Base-by-base conservation (phyloP, 1,140 invertebrate species). In the Pseudobourletiella spinata region DNA sequence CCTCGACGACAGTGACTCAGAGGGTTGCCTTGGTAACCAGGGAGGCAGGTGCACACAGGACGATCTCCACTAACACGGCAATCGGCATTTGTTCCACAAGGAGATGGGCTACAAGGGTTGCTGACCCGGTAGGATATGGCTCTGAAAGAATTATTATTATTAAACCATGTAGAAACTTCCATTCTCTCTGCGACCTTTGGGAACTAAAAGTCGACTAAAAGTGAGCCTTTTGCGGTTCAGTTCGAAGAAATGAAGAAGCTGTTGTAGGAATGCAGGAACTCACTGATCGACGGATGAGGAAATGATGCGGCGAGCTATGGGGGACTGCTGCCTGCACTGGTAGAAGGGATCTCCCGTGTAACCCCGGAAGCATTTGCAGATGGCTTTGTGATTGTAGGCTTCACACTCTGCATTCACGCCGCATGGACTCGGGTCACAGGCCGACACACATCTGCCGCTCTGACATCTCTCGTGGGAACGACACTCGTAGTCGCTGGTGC, bases 281-380 rank as follows among this genome's bases (percentile, higher is more conserved):
- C 57, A 69, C 68, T 67, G 65, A 39, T 61, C 32, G 24, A 57
- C 44, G 30, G 65, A 62, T 4, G 28, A 3, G 8, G 68, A 70
- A 48, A 70, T 63, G 29, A 70, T 70, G 20, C 30, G n/a, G 6
- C 68, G 39, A n/a, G 68, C 56, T 26, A 70, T 62, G 1, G 68
- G 65, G n/a, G 56, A 26, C 26, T 56, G 56, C 30, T 70, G 65
- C 8, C 28, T 54, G 32, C 84, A 86, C 18, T 74, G 67, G 2
- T 70, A 72, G 24, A 89, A 79, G 3, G 90, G 88, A 77, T 91
- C 86, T n/a, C 91, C 90, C 28, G 84, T 82, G 72, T 82, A 85
- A 54, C 90, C 91, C 30, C 83, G 77, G 0, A 86, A 84, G 71
- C 90, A 94, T 1, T 83, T 84, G 76, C 90, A 94, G 39, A 86